Percentiles rank a stretch among this genome's conserved stretches.
Conservation (phyloP, 2,797 vertebrate species). For the Lates japonicus region DNA sequence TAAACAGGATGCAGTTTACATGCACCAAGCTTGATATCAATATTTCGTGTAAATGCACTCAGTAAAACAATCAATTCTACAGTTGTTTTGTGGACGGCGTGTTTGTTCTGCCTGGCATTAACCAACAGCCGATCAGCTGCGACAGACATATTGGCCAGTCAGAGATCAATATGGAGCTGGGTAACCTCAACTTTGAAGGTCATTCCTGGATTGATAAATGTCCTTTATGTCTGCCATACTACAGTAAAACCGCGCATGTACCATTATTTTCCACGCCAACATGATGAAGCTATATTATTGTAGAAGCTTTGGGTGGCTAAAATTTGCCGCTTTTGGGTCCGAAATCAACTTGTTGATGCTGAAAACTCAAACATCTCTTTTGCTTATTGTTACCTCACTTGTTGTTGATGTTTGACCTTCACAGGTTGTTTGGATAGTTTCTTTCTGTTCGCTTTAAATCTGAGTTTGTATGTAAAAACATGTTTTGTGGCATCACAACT, state of each 20-base stretch:
- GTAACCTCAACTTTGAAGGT: slow-evolving; percentile 37
- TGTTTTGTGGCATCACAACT: not conserved
- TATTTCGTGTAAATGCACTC: slow-evolving; percentile 28
- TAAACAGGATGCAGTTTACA: slow-evolving; percentile 7
- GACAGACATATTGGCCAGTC: slow-evolving; percentile 40
- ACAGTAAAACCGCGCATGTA: not conserved
- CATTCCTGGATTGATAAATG: not conserved
- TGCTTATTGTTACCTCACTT: too few relatives aligned
- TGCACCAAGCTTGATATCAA: slow-evolving; percentile 11
- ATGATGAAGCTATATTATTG: not conserved
- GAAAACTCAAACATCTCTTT: not conserved
- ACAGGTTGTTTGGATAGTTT: too few relatives aligned
- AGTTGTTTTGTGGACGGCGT: slow-evolving; percentile 37
- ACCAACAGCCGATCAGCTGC: slow-evolving; percentile 1
- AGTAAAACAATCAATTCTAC: slow-evolving; percentile 33
- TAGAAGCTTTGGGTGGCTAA: not conserved
- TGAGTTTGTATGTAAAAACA: too few relatives aligned
- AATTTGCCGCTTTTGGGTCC: not conserved
- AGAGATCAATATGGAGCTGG: slow-evolving; percentile 43
- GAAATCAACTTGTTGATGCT: not conserved
- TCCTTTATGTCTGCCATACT: not conserved
- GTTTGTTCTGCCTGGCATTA: not conserved
- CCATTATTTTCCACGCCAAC: not conserved
- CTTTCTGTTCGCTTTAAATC: too few relatives aligned
- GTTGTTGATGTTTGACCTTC: too few relatives aligned